Conservation (phyloP, 1,140 invertebrate species). For the Idris sp. region DNA sequence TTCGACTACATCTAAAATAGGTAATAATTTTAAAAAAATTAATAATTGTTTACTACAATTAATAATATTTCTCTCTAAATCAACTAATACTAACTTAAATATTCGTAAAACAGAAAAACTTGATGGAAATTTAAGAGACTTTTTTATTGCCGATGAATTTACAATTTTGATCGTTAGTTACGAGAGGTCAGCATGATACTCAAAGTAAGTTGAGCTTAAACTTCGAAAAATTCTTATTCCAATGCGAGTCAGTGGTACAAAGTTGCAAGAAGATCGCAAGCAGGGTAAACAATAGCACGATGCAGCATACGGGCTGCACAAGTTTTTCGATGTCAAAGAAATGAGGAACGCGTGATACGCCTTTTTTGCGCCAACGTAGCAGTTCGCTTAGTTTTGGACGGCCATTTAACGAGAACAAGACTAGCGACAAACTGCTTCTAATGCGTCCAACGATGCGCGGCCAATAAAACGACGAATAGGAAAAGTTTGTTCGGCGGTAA, state of each 20-base stretch:
- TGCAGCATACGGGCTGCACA: constrained; percentile 45
- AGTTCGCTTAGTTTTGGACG: constrained; percentile 45
- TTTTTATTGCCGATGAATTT: background rate
- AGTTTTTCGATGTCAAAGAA: constrained; percentile 36
- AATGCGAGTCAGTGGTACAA: constrained; percentile 4
- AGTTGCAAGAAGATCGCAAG: constrained; percentile 19
- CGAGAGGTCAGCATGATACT: background rate
- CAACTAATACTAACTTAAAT: too few species aligned
- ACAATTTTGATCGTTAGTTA: constrained; percentile 1
- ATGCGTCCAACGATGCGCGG: constrained; percentile 63
- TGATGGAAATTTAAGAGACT: too few species aligned
- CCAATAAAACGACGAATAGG: constrained; percentile 60
- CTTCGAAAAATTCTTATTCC: background rate
- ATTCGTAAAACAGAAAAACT: too few species aligned
- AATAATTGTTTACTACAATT: too few species aligned
- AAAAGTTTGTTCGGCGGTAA: constrained; percentile 63
- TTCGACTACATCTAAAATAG: too few species aligned
- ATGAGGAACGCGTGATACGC: constrained; percentile 25
- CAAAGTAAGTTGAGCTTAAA: constrained; percentile 14
- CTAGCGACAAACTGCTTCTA: constrained; percentile 66
- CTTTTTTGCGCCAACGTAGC: constrained; percentile 27
- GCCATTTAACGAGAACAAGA: constrained; percentile 56
- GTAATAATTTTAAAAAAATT: too few species aligned
- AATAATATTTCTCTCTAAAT: too few species aligned
- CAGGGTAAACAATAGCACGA: constrained; percentile 30